These are phyloP conservation scores for Nezara viridula DNA, from an alignment of 2,888 invertebrate species.

Conservation along the genomic window DNA sequence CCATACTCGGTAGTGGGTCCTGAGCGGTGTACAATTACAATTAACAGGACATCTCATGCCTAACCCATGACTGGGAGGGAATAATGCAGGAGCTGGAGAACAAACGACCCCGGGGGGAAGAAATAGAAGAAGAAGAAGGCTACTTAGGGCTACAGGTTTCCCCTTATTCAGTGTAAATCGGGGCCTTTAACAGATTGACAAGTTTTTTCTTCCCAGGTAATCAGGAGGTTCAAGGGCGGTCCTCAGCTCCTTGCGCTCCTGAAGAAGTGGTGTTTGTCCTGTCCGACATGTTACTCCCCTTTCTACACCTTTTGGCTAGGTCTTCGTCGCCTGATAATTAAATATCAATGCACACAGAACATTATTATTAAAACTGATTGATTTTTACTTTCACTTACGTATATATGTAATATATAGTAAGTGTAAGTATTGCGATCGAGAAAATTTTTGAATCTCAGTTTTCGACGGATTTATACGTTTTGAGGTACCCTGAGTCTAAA, in stretches of 20 bases:
- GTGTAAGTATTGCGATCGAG: too few species aligned
- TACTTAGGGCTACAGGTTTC: constrained; percentile 32
- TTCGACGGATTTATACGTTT: too few species aligned
- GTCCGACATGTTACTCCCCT: neutral
- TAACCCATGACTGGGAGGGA: constrained; percentile 7
- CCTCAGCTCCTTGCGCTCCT: constrained; percentile 1
- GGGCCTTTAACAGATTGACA: constrained; percentile 54
- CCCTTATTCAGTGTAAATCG: constrained; percentile 57
- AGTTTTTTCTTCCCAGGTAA: constrained; percentile 50
- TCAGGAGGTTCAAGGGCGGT: constrained; percentile 40
- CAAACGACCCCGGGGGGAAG: constrained; percentile 47
- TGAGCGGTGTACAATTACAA: constrained; percentile 19
- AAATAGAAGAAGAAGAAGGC: constrained; percentile 42
- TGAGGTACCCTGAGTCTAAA: too few species aligned
- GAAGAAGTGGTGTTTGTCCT: constrained; percentile 27
- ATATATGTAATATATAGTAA: too few species aligned
- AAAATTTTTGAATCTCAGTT: too few species aligned
- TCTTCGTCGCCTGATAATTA: neutral
- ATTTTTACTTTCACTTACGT: too few species aligned
- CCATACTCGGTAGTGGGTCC: constrained; percentile 5
- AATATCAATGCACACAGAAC: neutral
- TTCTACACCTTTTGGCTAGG: neutral
- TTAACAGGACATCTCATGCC: constrained; percentile 48
- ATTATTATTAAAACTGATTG: neutral
- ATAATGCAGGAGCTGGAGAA: constrained; percentile 37